Base-by-base conservation (phyloP, 2,888 invertebrate genomes). In the Scelioninae gen. 1 region DNA sequence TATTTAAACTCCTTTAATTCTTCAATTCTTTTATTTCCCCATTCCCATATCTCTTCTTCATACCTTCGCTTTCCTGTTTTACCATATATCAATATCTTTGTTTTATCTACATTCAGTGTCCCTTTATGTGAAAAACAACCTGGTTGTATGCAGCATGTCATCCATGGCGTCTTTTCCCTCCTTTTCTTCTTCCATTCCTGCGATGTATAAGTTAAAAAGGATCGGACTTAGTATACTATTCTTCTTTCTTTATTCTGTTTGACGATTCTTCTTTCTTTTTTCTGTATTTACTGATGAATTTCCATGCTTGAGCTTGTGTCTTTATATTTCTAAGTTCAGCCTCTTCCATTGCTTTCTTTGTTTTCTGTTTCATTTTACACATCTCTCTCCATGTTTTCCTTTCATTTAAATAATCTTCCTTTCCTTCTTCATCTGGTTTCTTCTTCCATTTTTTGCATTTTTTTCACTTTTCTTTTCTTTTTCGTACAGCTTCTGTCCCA, bases 1-100 rank as follows among this genome's bases (percentile, higher is more conserved):
- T n/a, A n/a, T 65, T 49, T 0, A 51, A 60, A 60, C 0, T 45
- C 45, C 9, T 45, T 29, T 11, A 63, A 16, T 63, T 63, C 63
- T 23, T 63, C 49, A 9, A 63, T 5, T 9, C 10, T 4, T 10
- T 63, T 23, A 47, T 47, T 5, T n/a, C 13, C 10, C 63, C 63
- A 40, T 23, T 63, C 49, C 32, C 55, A 55, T 43, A 45, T n/a
- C 11, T 43, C 11, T 43, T n/a, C n/a, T n/a, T n/a, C n/a, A n/a
- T n/a, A n/a, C n/a, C n/a, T n/a, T n/a, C n/a, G n/a, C n/a, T n/a
- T n/a, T n/a, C n/a, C 40, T 11, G 3, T 43, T 43, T 43, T 43
- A 4, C 40, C 40, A 43, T 10, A 43, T 43, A 43, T 11, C 40
- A 43, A 10, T 5, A 43, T 10, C 11, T 43, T 43, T 10, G 40